Conservation (phyloP, 64 coral and sea anemone species). For the Montipora efflorescens region DNA sequence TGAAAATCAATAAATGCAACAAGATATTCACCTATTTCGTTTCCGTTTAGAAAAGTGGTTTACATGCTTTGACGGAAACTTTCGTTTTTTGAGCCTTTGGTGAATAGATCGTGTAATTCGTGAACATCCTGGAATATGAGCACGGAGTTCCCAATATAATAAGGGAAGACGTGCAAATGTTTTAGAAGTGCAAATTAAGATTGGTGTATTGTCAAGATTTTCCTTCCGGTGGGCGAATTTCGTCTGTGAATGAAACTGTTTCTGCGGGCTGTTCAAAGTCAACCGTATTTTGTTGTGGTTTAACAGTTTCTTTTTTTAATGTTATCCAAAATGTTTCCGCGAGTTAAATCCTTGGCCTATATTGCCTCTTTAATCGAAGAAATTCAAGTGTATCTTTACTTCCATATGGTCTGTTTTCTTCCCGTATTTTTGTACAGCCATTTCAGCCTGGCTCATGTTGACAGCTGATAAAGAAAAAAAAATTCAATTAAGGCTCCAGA, state of each 20-base stretch:
- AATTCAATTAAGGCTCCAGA: background rate
- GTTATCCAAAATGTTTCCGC: background rate
- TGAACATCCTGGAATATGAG: background rate
- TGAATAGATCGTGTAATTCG: background rate
- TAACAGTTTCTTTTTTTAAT: background rate
- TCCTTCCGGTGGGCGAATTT: background rate
- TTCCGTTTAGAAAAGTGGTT: constrained; percentile 16
- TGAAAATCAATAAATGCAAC: background rate
- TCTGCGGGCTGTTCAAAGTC: background rate
- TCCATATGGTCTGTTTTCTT: background rate
- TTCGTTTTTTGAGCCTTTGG: background rate
- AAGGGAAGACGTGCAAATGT: background rate
- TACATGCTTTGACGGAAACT: constrained; percentile 5
- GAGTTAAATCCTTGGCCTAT: background rate
- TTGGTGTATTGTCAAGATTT: background rate
- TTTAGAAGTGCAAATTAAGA: background rate
- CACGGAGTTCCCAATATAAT: background rate
- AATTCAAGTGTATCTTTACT: no score
- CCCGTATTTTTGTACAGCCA: background rate
- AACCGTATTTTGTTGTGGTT: background rate
- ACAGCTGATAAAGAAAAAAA: background rate
- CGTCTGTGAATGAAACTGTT: background rate
- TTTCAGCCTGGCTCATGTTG: background rate
- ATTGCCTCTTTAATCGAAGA: background rate
- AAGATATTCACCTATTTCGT: constrained; percentile 4